Evolutionary conservation across 2,888 invertebrate genomes (phyloP), one percentile per base, ranked within the genome.

Genomic region (Fragum whitleyi): DNA sequence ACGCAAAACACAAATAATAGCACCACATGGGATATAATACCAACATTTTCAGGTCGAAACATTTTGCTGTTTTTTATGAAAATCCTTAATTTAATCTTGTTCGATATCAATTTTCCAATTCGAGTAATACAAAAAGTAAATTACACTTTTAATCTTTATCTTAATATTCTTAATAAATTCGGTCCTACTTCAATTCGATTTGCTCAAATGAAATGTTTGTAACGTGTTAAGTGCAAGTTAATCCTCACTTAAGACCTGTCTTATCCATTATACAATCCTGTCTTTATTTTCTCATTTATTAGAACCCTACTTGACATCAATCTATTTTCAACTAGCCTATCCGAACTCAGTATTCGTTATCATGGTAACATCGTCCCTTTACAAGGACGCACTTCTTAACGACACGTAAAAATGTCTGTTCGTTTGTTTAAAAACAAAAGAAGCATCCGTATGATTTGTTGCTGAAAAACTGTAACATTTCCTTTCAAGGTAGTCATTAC

Each of bases 221-320:
- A 28, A 32, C 68, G 69, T 74, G 78, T 79, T 70, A 74, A 74
- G 74, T 59, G 70, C 14, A 29, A 42, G 68, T 62, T 79, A 74
- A 79, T 70, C 79, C 69, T 36, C 53, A 21, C 36, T 19, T 39
- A 79, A 79, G 59, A 55, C 36, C 36, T 53, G 65, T 23, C 32
- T 42, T 19, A 65, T 36, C 36, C 36, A 26, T 65, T 65, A 65
- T 36, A 65, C 42, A 65, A 65, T 42, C 65, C 42, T 2, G 42
- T 42, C 65, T 26, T 65, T 65, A 65, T 42, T 36, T 32, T 23
- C 65, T 65, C 39, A 65, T 65, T 42, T 65, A 65, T 65, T 65
- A 23, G 36, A 32, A n/a, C 42, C 36, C 39, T 19, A 1, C 36
- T n/a, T 29, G n/a, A 32, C 62, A 62, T 62, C n/a, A 32, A 14